Percentiles rank a stretch among this genome's conserved stretches.
Evolutionary conservation across 2,888 invertebrate species (phyloP).

Genomic region (Drosophila buzzatii): DNA sequence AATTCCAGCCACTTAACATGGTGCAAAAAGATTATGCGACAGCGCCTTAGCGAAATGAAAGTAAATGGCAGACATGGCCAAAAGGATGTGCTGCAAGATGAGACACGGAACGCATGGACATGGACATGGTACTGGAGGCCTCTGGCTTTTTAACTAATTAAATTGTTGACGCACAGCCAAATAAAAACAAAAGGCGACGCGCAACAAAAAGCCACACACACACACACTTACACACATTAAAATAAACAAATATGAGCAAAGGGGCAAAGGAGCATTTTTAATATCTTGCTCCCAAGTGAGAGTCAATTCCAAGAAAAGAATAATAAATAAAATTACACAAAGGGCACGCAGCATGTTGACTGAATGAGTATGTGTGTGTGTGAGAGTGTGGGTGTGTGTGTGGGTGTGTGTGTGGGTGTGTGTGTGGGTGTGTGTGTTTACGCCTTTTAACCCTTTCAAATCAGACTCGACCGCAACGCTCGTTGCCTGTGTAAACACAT

Average conservation of each 20-base stretch:
- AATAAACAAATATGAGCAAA: conserved; percentile 32
- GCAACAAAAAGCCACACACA: conserved; percentile 9
- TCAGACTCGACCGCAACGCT: conserved; percentile 78
- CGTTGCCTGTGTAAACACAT: conserved; percentile 80
- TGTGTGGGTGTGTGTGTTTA: conserved; percentile 61
- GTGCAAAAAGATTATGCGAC: conserved; percentile 75
- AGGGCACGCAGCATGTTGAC: conserved; percentile 24
- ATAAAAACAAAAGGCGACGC: conserved; percentile 31
- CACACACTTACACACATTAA: conserved; percentile 13
- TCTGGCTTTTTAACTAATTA: conserved; percentile 69
- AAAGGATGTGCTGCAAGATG: conserved; percentile 28
- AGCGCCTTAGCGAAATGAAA: conserved; percentile 66
- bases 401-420: conserved; percentile 3
- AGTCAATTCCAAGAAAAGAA: conserved; percentile 71
- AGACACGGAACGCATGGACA: conserved; percentile 8
- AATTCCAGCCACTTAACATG: conserved; percentile 75
- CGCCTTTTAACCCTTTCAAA: conserved; percentile 80
- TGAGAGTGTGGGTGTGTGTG: conserved; percentile 2
- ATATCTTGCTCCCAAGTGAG: conserved; percentile 56
- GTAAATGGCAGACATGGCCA: conserved; percentile 64
- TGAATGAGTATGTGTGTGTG: not conserved
- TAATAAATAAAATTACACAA: conserved; percentile 74
- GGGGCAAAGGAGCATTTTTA: conserved; percentile 55
- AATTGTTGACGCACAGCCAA: conserved; percentile 65
- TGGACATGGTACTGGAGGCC: conserved; percentile 19